Percentiles rank a stretch among this genome's conserved stretches.
phyloP scores from a whole-genome alignment of 2,113 vertebrate species.

The Clupea harengus region DNA sequence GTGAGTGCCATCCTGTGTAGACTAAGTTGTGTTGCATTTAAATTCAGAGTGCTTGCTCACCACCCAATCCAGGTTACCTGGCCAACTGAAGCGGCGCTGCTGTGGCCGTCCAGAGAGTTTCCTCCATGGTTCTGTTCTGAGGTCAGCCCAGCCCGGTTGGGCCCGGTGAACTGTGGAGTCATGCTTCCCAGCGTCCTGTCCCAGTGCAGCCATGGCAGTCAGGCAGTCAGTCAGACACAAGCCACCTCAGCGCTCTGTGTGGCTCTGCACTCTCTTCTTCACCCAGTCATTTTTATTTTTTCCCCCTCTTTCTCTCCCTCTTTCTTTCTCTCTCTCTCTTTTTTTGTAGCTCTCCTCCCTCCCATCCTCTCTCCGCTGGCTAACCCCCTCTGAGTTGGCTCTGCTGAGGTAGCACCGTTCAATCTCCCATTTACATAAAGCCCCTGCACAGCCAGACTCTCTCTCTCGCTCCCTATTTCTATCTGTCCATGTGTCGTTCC shows the following conservation, averaged over 20 bases:
- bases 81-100: background rate
- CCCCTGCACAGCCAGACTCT: background rate
- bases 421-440: slow-evolving; percentile 34
- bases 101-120: background rate
- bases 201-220: slow-evolving; percentile 26
- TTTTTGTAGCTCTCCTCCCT: background rate
- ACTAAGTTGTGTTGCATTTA: background rate
- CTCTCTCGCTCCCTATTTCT: slow-evolving; percentile 11
- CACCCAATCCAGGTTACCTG: background rate
- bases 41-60: background rate
- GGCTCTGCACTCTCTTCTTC: background rate
- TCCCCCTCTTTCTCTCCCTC: background rate
- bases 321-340: background rate
- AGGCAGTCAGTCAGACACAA: background rate
- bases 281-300: background rate
- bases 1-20: background rate
- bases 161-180: slow-evolving; percentile 15
- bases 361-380: slow-evolving; percentile 24
- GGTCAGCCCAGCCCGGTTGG: background rate
- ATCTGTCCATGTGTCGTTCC: slow-evolving; percentile 22
- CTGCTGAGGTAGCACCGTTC: slow-evolving; percentile 53
- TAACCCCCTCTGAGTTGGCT: slow-evolving; percentile 40
- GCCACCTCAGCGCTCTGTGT: background rate
- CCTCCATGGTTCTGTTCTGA: background rate
- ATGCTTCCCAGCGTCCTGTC: slow-evolving; percentile 14